Conservation (phyloP, 2,888 invertebrate genomes). For the Drosophila fulvimacula region DNA sequence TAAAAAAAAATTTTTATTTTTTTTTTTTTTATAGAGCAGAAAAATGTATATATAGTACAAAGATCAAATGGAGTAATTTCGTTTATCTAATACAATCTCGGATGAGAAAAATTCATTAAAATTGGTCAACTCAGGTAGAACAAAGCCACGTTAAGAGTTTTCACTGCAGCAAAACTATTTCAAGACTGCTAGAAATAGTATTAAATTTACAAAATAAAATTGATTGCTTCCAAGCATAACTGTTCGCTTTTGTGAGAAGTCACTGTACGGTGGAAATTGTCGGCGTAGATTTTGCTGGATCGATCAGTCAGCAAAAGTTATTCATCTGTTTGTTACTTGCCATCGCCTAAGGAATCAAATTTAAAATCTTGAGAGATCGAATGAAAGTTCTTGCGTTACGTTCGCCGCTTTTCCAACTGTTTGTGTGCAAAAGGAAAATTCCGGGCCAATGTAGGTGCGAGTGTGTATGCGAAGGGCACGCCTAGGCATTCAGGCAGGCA, state of each 20-base stretch:
- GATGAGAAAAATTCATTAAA: neutral
- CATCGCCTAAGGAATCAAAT: too few relatives aligned
- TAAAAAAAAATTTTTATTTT: neutral
- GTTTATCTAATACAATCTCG: neutral
- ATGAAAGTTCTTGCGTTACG: neutral
- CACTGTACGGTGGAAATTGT: constrained; percentile 1
- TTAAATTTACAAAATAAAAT: neutral
- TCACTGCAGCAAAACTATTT: neutral
- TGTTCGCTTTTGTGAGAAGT: neutral
- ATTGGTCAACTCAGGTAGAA: neutral
- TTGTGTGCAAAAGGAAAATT: constrained; percentile 18
- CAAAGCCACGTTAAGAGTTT: constrained; percentile 9
- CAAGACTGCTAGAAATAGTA: neutral
- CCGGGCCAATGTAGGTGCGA: constrained; percentile 10
- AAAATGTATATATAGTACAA: neutral
- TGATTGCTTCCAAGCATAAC: neutral
- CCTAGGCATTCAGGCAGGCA: constrained; percentile 21
- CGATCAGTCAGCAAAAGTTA: neutral
- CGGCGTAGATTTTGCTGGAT: constrained; percentile 2
- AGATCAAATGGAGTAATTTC: neutral
- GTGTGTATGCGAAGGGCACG: constrained; percentile 29
- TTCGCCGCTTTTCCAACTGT: neutral
- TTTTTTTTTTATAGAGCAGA: neutral
- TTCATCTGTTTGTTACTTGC: too few relatives aligned
- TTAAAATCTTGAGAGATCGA: neutral